Percentiles rank a stretch among this genome's conserved stretches.
These are phyloP conservation scores for Drosophila sordidula DNA, from an alignment of 2,888 invertebrate genomes.

Conservation along the genomic window DNA sequence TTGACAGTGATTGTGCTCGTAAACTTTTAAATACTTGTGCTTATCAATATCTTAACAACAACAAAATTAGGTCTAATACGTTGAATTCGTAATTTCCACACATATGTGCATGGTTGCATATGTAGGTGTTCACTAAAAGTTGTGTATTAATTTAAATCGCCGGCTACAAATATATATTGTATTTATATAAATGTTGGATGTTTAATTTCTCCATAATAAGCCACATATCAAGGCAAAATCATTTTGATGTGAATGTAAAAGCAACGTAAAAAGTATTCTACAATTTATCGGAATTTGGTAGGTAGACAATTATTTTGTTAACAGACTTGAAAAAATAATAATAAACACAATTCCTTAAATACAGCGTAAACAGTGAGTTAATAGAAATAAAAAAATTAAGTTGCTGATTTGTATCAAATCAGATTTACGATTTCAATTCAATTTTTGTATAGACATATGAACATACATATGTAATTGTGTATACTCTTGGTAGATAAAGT, in stretches of 20 bases:
- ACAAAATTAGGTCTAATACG: not conserved
- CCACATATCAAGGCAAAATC: constrained; percentile 23
- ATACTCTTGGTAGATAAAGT: too few species aligned
- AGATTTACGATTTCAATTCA: too few species aligned
- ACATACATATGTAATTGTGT: too few species aligned
- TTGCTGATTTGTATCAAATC: too few species aligned
- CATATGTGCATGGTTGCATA: constrained; percentile 27
- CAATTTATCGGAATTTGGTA: constrained; percentile 34
- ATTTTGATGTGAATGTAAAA: constrained; percentile 32
- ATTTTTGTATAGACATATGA: too few species aligned
- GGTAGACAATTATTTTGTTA: not conserved
- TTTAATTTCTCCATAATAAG: constrained; percentile 27
- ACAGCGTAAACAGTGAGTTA: too few species aligned
- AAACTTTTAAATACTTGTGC: too few species aligned
- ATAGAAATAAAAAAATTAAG: too few species aligned
- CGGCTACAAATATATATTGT: constrained; percentile 38
- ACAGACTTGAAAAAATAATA: constrained; percentile 21
- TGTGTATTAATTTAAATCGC: constrained; percentile 42
- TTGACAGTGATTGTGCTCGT: constrained; percentile 12
- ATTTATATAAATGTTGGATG: constrained; percentile 14
- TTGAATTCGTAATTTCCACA: not conserved
- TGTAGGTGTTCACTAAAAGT: constrained; percentile 46
- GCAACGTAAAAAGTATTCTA: constrained; percentile 34
- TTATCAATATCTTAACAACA: not conserved
- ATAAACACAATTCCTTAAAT: not conserved